Conservation (phyloP, 2,113 vertebrate species). For the Neogale vison region DNA sequence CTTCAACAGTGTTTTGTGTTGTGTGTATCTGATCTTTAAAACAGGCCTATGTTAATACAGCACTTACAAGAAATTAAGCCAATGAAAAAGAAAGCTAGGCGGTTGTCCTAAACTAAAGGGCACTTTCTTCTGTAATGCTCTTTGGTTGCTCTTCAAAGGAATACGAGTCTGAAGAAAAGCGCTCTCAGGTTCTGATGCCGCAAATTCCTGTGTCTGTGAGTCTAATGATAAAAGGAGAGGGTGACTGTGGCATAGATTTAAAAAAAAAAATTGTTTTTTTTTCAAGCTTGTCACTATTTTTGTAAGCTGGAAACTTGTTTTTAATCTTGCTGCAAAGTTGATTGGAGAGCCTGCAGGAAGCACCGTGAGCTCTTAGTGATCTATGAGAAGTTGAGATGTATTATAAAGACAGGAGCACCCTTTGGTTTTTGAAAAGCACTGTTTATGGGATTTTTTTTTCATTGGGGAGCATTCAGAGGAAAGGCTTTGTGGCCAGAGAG, state of each 20-base stretch:
- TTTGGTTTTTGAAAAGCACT: neutral
- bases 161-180: neutral
- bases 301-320: constrained; percentile 27
- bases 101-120: neutral
- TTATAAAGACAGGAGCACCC: neutral
- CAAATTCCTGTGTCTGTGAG: neutral
- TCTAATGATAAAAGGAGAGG: neutral
- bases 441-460: neutral
- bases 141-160: constrained; percentile 11
- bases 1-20: neutral
- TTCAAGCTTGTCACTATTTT: neutral
- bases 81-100: neutral
- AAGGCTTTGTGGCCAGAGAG: neutral
- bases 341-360: neutral
- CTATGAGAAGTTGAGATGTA: neutral
- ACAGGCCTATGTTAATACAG: neutral
- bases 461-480: neutral
- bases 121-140: neutral
- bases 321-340: neutral
- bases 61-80: neutral
- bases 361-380: neutral
- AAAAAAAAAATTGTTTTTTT: neutral
- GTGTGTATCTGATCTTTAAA: neutral
- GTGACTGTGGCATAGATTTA: neutral
- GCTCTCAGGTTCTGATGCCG: neutral